Evolutionary conservation across 2,797 vertebrate species (phyloP).

Genomic region (Chloroceryle inda): DNA sequence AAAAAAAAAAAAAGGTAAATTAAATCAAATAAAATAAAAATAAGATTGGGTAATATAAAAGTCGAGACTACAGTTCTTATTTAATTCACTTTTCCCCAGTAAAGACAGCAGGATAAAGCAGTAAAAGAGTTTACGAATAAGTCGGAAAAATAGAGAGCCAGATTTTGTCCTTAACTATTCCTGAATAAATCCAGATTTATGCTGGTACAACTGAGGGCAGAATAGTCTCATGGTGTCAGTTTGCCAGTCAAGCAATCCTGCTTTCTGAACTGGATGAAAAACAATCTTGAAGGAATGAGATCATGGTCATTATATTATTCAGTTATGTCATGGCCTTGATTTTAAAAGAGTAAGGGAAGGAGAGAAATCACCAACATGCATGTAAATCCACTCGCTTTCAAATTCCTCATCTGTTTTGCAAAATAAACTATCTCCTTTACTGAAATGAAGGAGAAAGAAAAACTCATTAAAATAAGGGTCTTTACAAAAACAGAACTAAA

Average conservation of each 20-base stretch:
- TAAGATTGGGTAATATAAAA: not conserved
- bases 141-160: not conserved
- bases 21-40: not conserved
- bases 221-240: constrained; percentile 30
- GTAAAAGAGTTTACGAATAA: not conserved
- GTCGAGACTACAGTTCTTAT: not conserved
- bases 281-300: constrained; percentile 76
- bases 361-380: constrained; percentile 23
- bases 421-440: constrained; percentile 58
- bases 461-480: constrained; percentile 18
- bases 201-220: constrained; percentile 7
- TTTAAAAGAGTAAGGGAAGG: constrained; percentile 59
- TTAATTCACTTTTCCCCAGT: not conserved
- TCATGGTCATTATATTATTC: constrained; percentile 71
- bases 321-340: constrained; percentile 73
- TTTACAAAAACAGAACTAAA: constrained; percentile 48
- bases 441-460: constrained; percentile 54
- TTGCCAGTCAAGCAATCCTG: constrained; percentile 65
- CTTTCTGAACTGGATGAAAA: constrained; percentile 70
- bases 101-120: not conserved
- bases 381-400: constrained; percentile 48
- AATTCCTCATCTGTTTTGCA: constrained; percentile 53
- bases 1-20: not conserved
- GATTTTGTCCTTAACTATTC: constrained; percentile 28
- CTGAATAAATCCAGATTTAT: constrained; percentile 60